Conservation (phyloP, 2,113 vertebrate genomes). For the Cnemophilus loriae region DNA sequence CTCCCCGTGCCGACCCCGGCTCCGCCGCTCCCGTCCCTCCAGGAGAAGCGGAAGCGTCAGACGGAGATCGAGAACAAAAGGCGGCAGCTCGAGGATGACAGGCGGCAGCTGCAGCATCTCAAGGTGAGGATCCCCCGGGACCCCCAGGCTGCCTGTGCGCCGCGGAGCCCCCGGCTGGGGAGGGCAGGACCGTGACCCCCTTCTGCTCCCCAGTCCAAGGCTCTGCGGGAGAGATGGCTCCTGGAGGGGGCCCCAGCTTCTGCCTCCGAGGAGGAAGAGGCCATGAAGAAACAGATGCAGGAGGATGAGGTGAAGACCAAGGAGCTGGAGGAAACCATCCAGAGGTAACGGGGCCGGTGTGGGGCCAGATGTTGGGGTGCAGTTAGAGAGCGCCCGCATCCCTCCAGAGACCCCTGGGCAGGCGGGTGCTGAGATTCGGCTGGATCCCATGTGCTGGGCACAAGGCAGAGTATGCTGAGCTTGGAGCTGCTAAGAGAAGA, state of each 20-base stretch:
- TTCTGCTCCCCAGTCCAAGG: constrained; percentile 80
- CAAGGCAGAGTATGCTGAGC: background rate
- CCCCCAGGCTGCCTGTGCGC: rapidly evolving
- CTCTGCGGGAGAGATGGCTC: constrained; percentile 90
- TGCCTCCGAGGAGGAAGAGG: constrained; percentile 79
- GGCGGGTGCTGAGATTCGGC: background rate
- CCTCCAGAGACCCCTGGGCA: background rate
- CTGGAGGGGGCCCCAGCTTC: constrained; percentile 85
- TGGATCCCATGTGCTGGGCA: rapidly evolving
- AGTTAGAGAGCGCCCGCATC: rapidly evolving
- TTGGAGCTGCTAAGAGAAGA: background rate
- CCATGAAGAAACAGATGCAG: constrained; percentile 80
- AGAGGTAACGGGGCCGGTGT: constrained; percentile 69
- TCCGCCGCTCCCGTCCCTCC: background rate
- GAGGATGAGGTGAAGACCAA: constrained; percentile 83
- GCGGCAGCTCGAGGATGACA: constrained; percentile 86
- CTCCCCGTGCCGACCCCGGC: background rate
- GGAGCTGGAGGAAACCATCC: constrained; percentile 83
- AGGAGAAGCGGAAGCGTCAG: constrained; percentile 90
- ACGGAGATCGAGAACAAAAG: constrained; percentile 85
- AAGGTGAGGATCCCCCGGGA: constrained; percentile 72
- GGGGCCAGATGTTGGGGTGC: background rate
- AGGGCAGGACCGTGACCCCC: background rate
- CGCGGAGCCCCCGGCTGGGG: background rate
- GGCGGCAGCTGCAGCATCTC: constrained; percentile 86